phyloP scores from a whole-genome alignment of 2,888 invertebrate genomes.

The Quadroppia sp. region DNA sequence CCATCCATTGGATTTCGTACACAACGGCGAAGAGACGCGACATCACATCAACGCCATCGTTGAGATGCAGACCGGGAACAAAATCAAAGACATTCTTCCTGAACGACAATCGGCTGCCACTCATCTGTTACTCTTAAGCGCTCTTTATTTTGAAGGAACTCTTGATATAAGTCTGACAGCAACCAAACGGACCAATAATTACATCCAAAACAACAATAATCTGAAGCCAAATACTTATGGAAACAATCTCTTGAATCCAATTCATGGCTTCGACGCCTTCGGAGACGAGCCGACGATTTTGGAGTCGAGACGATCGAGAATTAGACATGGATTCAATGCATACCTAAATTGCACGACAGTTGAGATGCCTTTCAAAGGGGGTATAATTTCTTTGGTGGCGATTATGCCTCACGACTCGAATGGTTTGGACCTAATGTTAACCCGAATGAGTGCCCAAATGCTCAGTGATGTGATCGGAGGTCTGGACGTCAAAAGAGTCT shows the following conservation, averaged over 20 bases:
- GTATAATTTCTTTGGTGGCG: conserved; percentile 47
- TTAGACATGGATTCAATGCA: conserved; percentile 46
- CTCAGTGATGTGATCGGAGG: conserved; percentile 47
- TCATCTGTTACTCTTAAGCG: conserved; percentile 47
- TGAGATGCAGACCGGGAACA: conserved; percentile 45
- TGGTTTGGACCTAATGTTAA: conserved; percentile 47
- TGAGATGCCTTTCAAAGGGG: conserved; percentile 48
- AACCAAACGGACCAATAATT: conserved; percentile 24
- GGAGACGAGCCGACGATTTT: conserved; percentile 41
- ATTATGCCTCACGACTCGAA: conserved; percentile 46
- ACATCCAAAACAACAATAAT: neutral
- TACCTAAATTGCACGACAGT: conserved; percentile 48
- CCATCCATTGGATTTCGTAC: conserved; percentile 47
- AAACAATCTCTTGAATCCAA: conserved; percentile 25
- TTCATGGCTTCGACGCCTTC: conserved; percentile 32
- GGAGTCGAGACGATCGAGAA: conserved; percentile 45
- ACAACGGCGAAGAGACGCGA: conserved; percentile 48
- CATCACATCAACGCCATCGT: conserved; percentile 48
- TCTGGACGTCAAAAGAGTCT: conserved; percentile 47
- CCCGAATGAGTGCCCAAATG: conserved; percentile 47
- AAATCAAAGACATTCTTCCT: conserved; percentile 43
- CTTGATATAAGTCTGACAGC: conserved; percentile 42
- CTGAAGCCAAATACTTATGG: neutral
- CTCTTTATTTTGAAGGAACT: conserved; percentile 45
- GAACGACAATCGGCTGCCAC: conserved; percentile 46